Evolutionary conservation across 2,888 invertebrate species (phyloP).

Genomic region (Hypomecis punctinalis): DNA sequence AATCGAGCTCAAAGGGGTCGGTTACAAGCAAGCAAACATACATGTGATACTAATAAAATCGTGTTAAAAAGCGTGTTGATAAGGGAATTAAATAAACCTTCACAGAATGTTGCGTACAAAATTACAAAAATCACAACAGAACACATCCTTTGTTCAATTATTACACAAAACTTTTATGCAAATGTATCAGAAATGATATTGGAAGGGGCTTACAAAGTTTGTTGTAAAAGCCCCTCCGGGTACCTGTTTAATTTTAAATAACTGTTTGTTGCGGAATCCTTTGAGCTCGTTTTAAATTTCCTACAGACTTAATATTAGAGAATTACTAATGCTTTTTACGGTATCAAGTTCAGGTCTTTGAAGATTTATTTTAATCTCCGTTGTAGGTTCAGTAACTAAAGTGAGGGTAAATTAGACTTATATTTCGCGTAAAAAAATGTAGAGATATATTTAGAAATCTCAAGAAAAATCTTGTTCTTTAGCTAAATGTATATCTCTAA

Average conservation of each 20-base stretch:
- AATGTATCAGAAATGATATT: constrained; percentile 46
- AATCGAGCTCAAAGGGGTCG: no score
- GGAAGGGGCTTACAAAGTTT: constrained; percentile 44
- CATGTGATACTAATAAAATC: no score
- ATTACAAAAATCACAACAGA: neutral
- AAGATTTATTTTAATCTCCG: constrained; percentile 16
- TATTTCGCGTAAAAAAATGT: no score
- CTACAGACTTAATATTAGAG: constrained; percentile 30
- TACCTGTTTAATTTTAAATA: constrained; percentile 46
- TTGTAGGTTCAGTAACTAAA: constrained; percentile 5
- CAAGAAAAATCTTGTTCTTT: no score
- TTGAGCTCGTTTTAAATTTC: constrained; percentile 44
- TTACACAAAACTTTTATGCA: constrained; percentile 38
- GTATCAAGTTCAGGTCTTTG: constrained; percentile 29
- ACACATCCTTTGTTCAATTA: constrained; percentile 15
- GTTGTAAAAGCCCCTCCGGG: constrained; percentile 38
- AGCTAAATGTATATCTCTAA: no score
- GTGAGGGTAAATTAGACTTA: neutral
- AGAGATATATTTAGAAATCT: no score
- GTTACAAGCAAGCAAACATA: no score
- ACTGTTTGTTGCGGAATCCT: constrained; percentile 46
- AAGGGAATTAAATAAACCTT: no score
- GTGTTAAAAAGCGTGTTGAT: no score
- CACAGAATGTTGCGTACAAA: no score
- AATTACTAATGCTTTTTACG: constrained; percentile 28